A percentile compares a stretch with the other conserved stretches of the same genome.
Evolutionary conservation across 2,797 vertebrate genomes (phyloP).

Genomic region (Avahi laniger): DNA sequence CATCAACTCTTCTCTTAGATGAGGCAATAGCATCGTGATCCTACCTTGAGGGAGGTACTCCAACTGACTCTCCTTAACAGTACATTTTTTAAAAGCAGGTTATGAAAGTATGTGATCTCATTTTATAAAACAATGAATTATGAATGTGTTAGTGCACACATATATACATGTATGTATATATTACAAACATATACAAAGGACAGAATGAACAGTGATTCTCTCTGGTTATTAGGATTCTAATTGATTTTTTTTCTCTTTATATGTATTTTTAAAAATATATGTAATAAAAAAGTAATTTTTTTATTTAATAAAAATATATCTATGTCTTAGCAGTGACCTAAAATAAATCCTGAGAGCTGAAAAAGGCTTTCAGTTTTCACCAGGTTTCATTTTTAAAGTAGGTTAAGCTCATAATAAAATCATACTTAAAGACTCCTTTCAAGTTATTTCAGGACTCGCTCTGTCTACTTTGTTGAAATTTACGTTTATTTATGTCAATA

Average conservation of each 20-base stretch:
- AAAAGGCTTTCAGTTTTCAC: slow-evolving; percentile 32
- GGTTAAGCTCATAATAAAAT: slow-evolving; percentile 52
- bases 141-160: background rate
- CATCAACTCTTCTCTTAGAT: background rate
- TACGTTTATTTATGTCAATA: slow-evolving; percentile 64
- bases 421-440: slow-evolving; percentile 34
- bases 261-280: background rate
- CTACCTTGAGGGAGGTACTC: too few relatives aligned
- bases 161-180: background rate
- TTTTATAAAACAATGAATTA: slow-evolving; percentile 31
- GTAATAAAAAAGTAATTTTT: background rate
- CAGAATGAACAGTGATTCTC: background rate
- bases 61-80: too few relatives aligned
- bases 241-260: background rate
- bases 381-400: slow-evolving; percentile 54
- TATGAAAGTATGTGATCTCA: background rate
- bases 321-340: background rate
- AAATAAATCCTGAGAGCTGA: slow-evolving; percentile 17
- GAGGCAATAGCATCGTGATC: too few relatives aligned
- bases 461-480: slow-evolving; percentile 34
- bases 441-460: slow-evolving; percentile 47
- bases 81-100: background rate
- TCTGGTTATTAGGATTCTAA: background rate
- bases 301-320: slow-evolving; percentile 21
- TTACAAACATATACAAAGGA: background rate